These are phyloP conservation scores for Leptothorax acervorum DNA, from an alignment of 2,888 invertebrate genomes.

Conservation along the genomic window DNA sequence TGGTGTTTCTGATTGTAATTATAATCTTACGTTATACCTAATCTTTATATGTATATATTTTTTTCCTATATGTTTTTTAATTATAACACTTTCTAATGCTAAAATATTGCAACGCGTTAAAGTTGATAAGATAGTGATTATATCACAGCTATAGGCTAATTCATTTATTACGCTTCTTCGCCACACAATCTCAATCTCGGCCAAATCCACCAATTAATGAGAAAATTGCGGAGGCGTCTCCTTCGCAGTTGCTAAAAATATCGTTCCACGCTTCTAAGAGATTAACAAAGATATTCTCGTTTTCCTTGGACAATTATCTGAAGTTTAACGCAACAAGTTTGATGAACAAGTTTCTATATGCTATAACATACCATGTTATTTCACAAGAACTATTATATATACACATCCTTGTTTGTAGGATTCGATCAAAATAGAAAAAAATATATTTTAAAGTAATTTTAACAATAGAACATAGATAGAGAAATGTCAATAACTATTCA, in stretches of 20 bases:
- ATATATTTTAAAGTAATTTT: not conserved
- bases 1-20: not conserved
- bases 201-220: conserved; percentile 81
- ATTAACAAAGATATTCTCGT: conserved; percentile 58
- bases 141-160: conserved; percentile 73
- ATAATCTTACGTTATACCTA: not conserved
- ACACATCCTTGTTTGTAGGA: not conserved
- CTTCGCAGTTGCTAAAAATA: conserved; percentile 63
- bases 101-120: conserved; percentile 68
- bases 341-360: conserved; percentile 24
- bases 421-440: not conserved
- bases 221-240: conserved; percentile 76
- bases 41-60: not conserved
- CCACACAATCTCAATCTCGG: conserved; percentile 75
- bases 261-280: conserved; percentile 57
- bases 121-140: conserved; percentile 73
- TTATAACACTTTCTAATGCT: conserved; percentile 40
- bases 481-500: not conserved
- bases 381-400: not conserved
- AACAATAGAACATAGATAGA: not conserved
- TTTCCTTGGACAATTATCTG: conserved; percentile 51
- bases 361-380: not conserved
- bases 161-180: conserved; percentile 78
- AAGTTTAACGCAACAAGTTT: conserved; percentile 48
- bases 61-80: not conserved